A percentile compares a stretch with the other conserved stretches of the same genome.
Evolutionary conservation across 2,888 invertebrate genomes (phyloP).

Genomic region (Sesia bembeciformis): DNA sequence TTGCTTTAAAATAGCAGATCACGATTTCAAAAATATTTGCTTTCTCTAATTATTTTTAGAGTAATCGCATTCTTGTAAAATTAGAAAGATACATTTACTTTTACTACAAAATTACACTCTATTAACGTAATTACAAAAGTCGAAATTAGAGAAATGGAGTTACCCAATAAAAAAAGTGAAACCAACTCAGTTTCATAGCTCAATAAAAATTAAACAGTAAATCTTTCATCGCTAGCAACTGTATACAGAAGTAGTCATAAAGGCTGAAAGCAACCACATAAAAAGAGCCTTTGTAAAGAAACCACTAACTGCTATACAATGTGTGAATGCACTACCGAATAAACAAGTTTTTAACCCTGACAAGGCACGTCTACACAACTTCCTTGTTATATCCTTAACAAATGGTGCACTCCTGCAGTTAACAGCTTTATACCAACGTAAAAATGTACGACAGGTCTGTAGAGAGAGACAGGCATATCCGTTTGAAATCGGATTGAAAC

Average conservation of each 20-base stretch:
- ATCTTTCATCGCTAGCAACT: neutral
- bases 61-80: neutral
- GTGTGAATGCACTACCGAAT: neutral
- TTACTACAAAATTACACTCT: neutral
- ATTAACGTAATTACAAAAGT: neutral
- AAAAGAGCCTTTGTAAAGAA: neutral
- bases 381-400: neutral
- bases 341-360: neutral
- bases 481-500: constrained; percentile 29
- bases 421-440: constrained; percentile 1
- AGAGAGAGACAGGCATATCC: constrained; percentile 37
- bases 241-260: neutral
- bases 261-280: neutral
- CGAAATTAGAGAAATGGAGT: too few species aligned
- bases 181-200: neutral
- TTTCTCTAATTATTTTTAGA: neutral
- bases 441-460: constrained; percentile 50
- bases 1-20: neutral
- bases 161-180: neutral
- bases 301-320: neutral
- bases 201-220: neutral
- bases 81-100: neutral
- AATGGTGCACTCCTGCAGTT: neutral
- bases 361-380: neutral
- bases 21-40: neutral